phyloP scores from a whole-genome alignment of 1,140 invertebrate species.

The Monochamus saltuarius region DNA sequence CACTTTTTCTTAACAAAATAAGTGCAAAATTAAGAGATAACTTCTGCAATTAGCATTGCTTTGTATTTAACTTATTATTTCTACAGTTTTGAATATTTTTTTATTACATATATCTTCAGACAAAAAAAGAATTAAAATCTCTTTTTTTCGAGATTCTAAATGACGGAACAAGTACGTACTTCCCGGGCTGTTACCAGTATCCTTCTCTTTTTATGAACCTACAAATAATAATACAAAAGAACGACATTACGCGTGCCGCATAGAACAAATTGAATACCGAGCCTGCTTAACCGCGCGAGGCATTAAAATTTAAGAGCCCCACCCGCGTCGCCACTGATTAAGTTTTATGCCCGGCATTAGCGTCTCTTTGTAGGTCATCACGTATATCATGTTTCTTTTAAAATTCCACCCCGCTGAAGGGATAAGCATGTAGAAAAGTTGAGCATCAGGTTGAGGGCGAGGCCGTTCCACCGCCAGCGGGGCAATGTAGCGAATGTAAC shows the following conservation, averaged over 20 bases:
- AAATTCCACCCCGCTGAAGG: not conserved
- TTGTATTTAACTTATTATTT: too few species aligned
- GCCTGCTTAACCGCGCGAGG: not conserved
- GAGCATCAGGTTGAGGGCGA: slow-evolving; percentile 8
- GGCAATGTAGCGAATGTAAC: slow-evolving; percentile 39
- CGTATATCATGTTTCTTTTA: slow-evolving; percentile 2
- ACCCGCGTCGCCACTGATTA: not conserved
- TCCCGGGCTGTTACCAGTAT: too few species aligned
- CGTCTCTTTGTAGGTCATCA: not conserved
- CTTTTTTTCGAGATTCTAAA: too few species aligned
- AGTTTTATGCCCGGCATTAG: not conserved
- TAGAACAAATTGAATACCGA: not conserved
- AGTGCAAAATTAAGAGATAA: too few species aligned
- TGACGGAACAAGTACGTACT: too few species aligned
- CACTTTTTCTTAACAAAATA: too few species aligned
- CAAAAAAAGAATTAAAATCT: too few species aligned
- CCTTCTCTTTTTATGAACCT: too few species aligned
- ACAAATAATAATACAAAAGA: too few species aligned
- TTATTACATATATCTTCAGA: too few species aligned
- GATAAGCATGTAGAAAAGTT: not conserved
- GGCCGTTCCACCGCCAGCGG: slow-evolving; percentile 24
- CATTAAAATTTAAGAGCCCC: not conserved
- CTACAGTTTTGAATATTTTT: too few species aligned
- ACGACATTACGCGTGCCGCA: not conserved
- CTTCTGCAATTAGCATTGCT: too few species aligned